phyloP scores from a whole-genome alignment of 2,888 invertebrate species.

The Epinotia ramella region DNA sequence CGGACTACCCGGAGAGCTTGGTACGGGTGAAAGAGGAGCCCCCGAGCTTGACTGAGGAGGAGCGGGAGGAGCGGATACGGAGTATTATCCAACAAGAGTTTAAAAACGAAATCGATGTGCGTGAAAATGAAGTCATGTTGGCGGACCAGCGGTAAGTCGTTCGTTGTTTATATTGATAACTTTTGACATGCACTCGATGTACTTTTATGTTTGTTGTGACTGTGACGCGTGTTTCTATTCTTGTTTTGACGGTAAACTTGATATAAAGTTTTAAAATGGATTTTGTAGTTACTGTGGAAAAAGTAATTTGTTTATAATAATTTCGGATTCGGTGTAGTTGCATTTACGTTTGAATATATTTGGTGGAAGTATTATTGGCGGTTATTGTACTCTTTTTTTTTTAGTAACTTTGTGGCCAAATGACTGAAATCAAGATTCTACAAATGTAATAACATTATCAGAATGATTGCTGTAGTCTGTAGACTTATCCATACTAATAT shows the following conservation, averaged over 20 bases:
- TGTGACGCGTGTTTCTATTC: neutral
- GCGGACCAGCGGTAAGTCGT: constrained; percentile 88
- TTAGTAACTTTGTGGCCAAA: too few species aligned
- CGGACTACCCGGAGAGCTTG: constrained; percentile 81
- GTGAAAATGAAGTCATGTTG: constrained; percentile 89
- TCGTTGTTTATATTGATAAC: constrained; percentile 31
- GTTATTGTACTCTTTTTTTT: too few species aligned
- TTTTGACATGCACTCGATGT: constrained; percentile 33
- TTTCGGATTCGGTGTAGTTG: too few species aligned
- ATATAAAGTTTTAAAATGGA: neutral
- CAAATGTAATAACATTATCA: too few species aligned
- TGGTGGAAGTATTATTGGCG: too few species aligned
- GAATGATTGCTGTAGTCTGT: too few species aligned
- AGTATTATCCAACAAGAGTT: constrained; percentile 90
- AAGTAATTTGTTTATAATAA: neutral
- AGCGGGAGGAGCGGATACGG: constrained; percentile 81
- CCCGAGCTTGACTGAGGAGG: constrained; percentile 64
- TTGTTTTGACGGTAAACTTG: constrained; percentile 12
- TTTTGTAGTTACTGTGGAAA: neutral
- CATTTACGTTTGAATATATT: too few species aligned
- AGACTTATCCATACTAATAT: too few species aligned
- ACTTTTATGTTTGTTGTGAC: constrained; percentile 40
- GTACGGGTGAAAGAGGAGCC: constrained; percentile 62
- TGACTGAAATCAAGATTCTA: too few species aligned
- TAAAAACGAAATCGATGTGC: constrained; percentile 87